Evolutionary conservation across 2,888 invertebrate species (phyloP).

Genomic region (Polymixis flavicincta): DNA sequence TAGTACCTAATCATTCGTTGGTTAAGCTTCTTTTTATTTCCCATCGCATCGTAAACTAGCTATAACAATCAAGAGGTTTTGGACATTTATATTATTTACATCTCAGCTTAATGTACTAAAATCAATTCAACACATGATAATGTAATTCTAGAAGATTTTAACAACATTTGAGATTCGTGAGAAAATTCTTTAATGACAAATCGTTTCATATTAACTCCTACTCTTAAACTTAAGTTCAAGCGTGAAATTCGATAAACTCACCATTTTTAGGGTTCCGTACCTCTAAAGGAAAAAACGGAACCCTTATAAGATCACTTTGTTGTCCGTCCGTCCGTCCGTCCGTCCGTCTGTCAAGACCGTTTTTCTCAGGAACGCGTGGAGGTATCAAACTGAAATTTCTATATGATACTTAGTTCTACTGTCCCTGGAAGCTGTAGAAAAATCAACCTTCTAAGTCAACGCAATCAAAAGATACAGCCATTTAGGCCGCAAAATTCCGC

Average conservation of each 20-base stretch:
- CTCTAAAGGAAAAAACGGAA: no score
- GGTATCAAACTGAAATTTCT: no score
- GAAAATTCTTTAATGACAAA: conserved; percentile 32
- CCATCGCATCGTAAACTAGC: conserved; percentile 36
- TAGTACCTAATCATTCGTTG: conserved; percentile 15
- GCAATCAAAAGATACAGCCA: no score
- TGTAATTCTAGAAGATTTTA: conserved; percentile 38
- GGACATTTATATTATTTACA: conserved; percentile 42
- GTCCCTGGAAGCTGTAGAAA: no score
- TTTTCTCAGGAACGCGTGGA: no score
- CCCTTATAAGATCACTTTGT: no score
- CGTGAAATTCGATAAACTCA: conserved; percentile 49
- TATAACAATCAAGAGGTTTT: conserved; percentile 48
- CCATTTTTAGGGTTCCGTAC: no score
- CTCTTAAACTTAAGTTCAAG: conserved; percentile 14
- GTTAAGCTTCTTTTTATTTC: conserved; percentile 28
- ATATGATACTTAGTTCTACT: no score
- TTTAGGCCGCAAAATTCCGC: no score
- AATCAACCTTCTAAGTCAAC: no score
- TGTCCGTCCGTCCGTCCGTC: no score
- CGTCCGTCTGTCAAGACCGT: no score
- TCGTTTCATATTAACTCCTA: conserved; percentile 23
- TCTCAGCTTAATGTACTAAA: conserved; percentile 29
- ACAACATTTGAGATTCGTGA: conserved; percentile 38
- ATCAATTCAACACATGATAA: conserved; percentile 46